Evolutionary conservation across 1,140 invertebrate species (phyloP), one percentile per base, ranked within the genome.

Genomic region (Euwallacea similis): DNA sequence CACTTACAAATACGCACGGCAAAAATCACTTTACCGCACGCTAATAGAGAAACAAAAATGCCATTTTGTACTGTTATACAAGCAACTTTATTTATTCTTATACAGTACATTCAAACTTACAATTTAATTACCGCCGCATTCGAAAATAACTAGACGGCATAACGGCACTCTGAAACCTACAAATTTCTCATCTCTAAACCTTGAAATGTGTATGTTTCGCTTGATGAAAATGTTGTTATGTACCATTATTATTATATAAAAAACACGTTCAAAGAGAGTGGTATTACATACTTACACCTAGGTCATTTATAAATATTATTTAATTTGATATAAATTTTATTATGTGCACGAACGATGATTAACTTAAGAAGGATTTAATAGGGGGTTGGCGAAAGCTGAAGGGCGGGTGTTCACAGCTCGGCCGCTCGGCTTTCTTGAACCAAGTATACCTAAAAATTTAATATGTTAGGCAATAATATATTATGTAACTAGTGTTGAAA

Each of bases 341-440:
- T 71, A 71, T 71, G 69, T 71, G 69, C 69, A 71, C 69, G 69
- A 71, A 71, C 69, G 69, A 71, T 71, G 63, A 71, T 42, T 59
- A 71, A 71, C 42, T 65, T 65, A 66, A 71, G 50, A 42, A 66
- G 53, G 62, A 69, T 69, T 69, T 62, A 16, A 7, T 42, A 63
- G 46, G 53, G 60, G 53, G 41, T 53, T 71, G 13, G 69, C 60
- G 60, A 42, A 64, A 70, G 69, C 69, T 70, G 60, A 46, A 13
- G 54, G 61, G 13, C 64, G 61, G 69, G 42, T 16, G 50, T 42
- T 79, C 75, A 78, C 42, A 77, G 71, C 62, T 80, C 77, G 68
- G 76, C 69, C 62, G 77, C 75, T 76, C 82, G 79, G 80, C 89
- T 88, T 82, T 94, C 92, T 85, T 94, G 91, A 71, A 94, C 92